A percentile compares a stretch with the other conserved stretches of the same genome.
Evolutionary conservation across 2,888 invertebrate species (phyloP).

Genomic region (Eurois occulta): DNA sequence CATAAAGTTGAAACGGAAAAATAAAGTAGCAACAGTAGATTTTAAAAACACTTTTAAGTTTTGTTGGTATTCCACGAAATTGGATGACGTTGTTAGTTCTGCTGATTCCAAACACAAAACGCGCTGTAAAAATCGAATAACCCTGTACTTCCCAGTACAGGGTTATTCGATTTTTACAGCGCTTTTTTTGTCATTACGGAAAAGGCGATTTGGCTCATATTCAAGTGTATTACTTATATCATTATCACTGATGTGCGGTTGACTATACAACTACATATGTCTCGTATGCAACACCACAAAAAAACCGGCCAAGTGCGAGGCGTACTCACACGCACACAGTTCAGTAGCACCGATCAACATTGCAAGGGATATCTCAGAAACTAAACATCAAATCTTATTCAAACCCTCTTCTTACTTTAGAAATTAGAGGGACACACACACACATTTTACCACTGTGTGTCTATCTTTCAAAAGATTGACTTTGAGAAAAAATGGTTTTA

Average conservation of each 20-base stretch:
- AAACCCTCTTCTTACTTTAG: too few species aligned
- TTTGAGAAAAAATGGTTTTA: too few species aligned
- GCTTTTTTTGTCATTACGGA: background rate
- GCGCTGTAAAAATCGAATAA: too few species aligned
- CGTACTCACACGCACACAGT: too few species aligned
- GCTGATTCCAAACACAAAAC: background rate
- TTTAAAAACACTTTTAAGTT: background rate
- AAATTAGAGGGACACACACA: too few species aligned
- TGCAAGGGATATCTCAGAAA: too few species aligned
- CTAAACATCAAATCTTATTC: too few species aligned
- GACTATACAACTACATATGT: background rate
- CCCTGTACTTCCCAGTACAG: too few species aligned
- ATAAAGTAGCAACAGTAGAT: background rate
- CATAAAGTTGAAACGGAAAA: background rate
- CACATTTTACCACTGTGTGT: too few species aligned
- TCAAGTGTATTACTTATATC: background rate
- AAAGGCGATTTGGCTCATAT: background rate
- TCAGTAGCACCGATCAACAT: too few species aligned
- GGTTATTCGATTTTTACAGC: background rate
- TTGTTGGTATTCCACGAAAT: background rate
- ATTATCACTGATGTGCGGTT: background rate
- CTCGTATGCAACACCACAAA: background rate
- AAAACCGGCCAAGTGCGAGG: too few species aligned
- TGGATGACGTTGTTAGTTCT: background rate
- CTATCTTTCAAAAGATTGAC: too few species aligned